Percentiles rank a stretch among this genome's conserved stretches.
These are phyloP conservation scores for Bombylius major DNA, from an alignment of 2,888 invertebrate species.

Conservation along the genomic window DNA sequence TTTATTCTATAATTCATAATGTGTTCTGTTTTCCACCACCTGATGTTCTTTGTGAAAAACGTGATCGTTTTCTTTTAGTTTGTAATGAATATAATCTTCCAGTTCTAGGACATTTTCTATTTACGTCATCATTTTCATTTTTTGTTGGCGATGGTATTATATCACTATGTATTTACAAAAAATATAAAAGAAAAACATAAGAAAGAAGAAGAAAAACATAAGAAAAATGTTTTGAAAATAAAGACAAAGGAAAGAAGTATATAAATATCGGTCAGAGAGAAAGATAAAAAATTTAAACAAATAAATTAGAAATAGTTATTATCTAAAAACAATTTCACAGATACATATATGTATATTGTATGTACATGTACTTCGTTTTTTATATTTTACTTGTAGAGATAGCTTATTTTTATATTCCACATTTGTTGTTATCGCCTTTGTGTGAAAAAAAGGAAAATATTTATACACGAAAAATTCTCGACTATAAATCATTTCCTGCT, in stretches of 20 bases:
- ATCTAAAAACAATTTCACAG: too few relatives aligned
- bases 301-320: not conserved
- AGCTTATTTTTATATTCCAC: too few relatives aligned
- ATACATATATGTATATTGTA: too few relatives aligned
- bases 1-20: constrained; percentile 23
- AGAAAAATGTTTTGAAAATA: not conserved
- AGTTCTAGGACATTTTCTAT: constrained; percentile 25
- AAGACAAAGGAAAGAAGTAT: too few relatives aligned
- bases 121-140: constrained; percentile 13
- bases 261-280: too few relatives aligned
- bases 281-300: not conserved
- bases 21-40: constrained; percentile 32
- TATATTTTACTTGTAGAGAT: too few relatives aligned
- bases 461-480: too few relatives aligned
- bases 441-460: too few relatives aligned
- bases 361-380: too few relatives aligned
- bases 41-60: constrained; percentile 26
- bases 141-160: constrained; percentile 2
- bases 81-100: constrained; percentile 34
- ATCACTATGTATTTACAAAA: constrained; percentile 4
- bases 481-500: too few relatives aligned
- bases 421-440: too few relatives aligned
- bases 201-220: not conserved
- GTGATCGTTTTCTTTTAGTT: constrained; percentile 32
- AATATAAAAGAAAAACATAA: not conserved